Conservation (phyloP, 2,888 invertebrate genomes). For the Caenorhabditis wallacei region DNA sequence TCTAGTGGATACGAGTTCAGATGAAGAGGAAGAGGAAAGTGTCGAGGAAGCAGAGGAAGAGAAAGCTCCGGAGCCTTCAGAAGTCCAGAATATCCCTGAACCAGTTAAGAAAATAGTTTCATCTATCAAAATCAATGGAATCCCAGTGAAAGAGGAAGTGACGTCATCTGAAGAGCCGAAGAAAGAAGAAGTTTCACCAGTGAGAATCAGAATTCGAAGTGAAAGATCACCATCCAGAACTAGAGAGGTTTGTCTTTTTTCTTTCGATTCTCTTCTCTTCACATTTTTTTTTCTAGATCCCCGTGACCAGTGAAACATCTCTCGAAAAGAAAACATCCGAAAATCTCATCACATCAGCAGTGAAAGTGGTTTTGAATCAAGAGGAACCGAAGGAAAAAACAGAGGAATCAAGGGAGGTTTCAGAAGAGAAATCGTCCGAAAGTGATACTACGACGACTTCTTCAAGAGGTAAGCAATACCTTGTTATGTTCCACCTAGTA, state of each 20-base stretch:
- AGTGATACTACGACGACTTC: slow-evolving; percentile 47
- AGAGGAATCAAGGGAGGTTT: background rate
- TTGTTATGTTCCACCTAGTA: too few species aligned
- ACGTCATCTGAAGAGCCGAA: slow-evolving; percentile 1
- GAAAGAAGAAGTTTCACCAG: slow-evolving; percentile 32
- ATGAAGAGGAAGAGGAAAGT: slow-evolving; percentile 1
- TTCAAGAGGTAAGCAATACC: slow-evolving; percentile 31
- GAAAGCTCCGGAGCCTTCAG: background rate
- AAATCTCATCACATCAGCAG: background rate
- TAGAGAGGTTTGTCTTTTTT: slow-evolving; percentile 3
- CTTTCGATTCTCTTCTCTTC: too few species aligned
- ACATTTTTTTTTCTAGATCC: too few species aligned
- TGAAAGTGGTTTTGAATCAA: background rate
- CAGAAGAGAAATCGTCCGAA: slow-evolving; percentile 49
- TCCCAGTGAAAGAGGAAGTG: slow-evolving; percentile 22
- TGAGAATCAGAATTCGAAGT: slow-evolving; percentile 52
- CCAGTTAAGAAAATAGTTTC: slow-evolving; percentile 39
- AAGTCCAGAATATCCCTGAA: background rate
- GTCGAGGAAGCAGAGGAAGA: slow-evolving; percentile 6
- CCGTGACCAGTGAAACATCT: background rate
- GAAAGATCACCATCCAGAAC: slow-evolving; percentile 37
- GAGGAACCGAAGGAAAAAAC: background rate
- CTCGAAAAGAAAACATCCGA: background rate
- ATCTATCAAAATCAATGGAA: slow-evolving; percentile 56
- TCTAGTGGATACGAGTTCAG: slow-evolving; percentile 23